Evolutionary conservation across 2,113 vertebrate species (phyloP).

Genomic region (Anthoscopus minutus): DNA sequence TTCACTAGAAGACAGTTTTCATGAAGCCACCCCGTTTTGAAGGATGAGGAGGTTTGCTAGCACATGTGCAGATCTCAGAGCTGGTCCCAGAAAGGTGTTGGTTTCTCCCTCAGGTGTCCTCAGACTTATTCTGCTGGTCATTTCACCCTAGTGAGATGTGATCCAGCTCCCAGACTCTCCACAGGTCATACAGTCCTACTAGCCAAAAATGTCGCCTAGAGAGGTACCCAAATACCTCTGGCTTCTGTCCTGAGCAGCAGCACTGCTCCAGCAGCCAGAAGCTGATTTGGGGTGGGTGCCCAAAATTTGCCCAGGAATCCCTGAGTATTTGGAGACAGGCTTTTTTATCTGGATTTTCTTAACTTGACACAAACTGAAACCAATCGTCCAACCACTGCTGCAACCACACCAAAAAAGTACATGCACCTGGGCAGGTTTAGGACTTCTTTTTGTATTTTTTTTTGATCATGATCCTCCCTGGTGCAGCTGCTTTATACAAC

Average conservation of each 20-base stretch:
- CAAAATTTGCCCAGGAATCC: neutral
- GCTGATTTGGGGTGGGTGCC: neutral
- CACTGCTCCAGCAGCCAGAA: neutral
- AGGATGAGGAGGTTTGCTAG: neutral
- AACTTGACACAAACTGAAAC: neutral
- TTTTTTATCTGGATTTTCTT: neutral
- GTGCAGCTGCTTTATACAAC: neutral
- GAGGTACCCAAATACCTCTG: neutral
- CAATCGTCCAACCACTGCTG: neutral
- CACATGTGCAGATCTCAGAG: neutral
- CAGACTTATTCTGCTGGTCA: neutral
- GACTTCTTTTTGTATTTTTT: neutral
- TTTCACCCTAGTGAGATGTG: neutral
- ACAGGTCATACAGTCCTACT: neutral
- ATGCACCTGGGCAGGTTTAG: neutral
- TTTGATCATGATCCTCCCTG: neutral
- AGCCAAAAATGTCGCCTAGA: neutral
- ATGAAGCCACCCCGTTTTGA: neutral
- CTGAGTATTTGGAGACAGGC: neutral
- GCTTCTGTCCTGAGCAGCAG: neutral
- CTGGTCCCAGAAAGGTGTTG: fast-evolving
- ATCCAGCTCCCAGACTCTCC: neutral
- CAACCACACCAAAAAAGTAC: neutral
- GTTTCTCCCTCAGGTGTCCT: neutral
- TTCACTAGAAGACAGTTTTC: neutral